Evolutionary conservation across 37 sponge, comb jelly and placozoan genomes (phyloP), one percentile per base, ranked within the genome.

Genomic region (Spongia lamella): DNA sequence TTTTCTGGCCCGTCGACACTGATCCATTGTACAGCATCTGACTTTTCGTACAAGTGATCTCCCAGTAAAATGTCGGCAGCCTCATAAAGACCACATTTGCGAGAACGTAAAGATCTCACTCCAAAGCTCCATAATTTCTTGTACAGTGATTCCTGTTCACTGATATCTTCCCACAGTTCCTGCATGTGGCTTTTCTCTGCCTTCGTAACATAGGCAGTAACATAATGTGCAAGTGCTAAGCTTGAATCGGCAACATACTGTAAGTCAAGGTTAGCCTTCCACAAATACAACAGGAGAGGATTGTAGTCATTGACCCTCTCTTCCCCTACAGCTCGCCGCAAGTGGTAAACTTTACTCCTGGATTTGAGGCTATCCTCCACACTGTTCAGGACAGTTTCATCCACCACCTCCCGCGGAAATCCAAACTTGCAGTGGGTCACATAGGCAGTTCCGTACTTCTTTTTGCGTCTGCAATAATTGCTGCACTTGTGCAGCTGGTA

Each of bases 301-400:
- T 79, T 86, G 63, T 86, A 79, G 62, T 79, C 75, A 36, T 86
- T 86, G 29, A n/a, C n/a, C n/a, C n/a, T n/a, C n/a, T n/a, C n/a
- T n/a, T n/a, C n/a, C n/a, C n/a, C n/a, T n/a, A n/a, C 35, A 24
- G 37, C 16, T 19, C 81, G 69, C 3, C 19, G 34, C 7, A 86
- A 56, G 7, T 81, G 24, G 65, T 87, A 81, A n/a, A 81, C 69
- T 26, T 40, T 67, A 32, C 62, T 39, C 21, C 65, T 38, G 27
- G 29, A 24, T 30, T 86, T 79, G n/a, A 79, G 70, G 34, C 60
- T 31, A 15, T 81, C 78, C 2, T 35, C 54, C 9, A 73, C 76
- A 79, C 47, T 9, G 36, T 66, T 21, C 33, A 86, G 54, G 3
- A 3, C 20, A 9, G 69, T 65, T 36, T 20, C 76, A 19, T 75